Percentiles rank a stretch among this genome's conserved stretches.
phyloP scores from a whole-genome alignment of 53 echinoderm and acorn worm species.

The Pentamera pediparva region DNA sequence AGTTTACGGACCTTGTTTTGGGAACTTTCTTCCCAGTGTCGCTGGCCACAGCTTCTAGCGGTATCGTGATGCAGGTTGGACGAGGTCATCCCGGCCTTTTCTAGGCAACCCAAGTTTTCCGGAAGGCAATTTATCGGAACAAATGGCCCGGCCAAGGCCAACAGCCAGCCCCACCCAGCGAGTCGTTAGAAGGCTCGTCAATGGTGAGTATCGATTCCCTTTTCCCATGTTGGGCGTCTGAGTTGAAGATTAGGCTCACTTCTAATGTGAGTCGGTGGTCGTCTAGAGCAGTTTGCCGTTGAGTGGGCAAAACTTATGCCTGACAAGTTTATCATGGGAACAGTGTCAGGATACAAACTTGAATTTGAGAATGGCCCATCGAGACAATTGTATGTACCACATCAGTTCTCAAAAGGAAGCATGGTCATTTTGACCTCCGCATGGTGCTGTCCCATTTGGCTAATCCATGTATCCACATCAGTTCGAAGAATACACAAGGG shows the following conservation, averaged over 20 bases:
- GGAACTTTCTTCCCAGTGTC: no score
- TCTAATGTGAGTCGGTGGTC: no score
- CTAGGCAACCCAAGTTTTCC: not conserved
- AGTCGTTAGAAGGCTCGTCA: no score
- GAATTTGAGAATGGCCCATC: conserved; percentile 10
- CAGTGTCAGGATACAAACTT: conserved; percentile 19
- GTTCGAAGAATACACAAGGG: not conserved
- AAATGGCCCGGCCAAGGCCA: not conserved
- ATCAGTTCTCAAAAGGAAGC: conserved; percentile 7
- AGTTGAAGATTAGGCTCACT: no score
- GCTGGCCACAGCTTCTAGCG: no score
- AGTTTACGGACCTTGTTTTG: not conserved
- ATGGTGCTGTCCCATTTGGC: conserved; percentile 28
- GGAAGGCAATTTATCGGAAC: not conserved
- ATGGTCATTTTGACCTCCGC: conserved; percentile 47
- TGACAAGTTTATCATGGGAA: conserved; percentile 11
- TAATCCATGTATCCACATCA: not conserved
- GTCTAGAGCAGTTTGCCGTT: conserved; percentile 24
- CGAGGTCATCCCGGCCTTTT: not conserved
- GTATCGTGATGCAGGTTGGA: no score
- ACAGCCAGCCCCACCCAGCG: no score
- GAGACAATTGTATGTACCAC: conserved; percentile 16
- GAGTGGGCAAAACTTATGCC: conserved; percentile 16
- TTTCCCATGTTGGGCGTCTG: no score
- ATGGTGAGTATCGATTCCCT: no score